These are phyloP conservation scores for Drosophila greeni DNA, from an alignment of 2,888 invertebrate genomes.

Conservation along the genomic window DNA sequence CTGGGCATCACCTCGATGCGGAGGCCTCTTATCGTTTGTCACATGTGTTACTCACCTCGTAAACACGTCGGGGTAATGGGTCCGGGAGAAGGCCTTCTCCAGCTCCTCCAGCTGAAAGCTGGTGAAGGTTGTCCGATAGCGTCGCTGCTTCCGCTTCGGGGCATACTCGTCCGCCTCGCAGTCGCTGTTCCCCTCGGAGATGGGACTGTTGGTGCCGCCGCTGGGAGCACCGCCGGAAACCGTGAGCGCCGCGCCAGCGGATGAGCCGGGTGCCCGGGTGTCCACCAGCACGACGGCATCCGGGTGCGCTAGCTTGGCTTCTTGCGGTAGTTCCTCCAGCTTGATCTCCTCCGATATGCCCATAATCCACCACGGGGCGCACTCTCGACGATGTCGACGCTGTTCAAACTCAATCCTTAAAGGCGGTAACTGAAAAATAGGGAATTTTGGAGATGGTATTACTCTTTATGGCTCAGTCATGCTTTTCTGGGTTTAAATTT, in stretches of 20 bases:
- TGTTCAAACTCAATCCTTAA: conserved; percentile 16
- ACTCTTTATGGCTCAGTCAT: neutral
- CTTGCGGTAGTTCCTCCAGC: conserved; percentile 79
- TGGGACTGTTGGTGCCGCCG: conserved; percentile 79
- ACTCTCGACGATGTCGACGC: conserved; percentile 32
- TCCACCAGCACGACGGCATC: conserved; percentile 77
- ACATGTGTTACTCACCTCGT: conserved; percentile 85
- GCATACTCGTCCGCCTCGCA: conserved; percentile 87
- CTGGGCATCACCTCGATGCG: conserved; percentile 2
- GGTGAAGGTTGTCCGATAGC: conserved; percentile 96
- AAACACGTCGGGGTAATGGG: conserved; percentile 98
- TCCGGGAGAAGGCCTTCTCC: conserved; percentile 97
- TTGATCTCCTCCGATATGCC: conserved; percentile 80
- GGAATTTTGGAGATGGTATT: neutral
- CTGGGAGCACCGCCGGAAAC: conserved; percentile 69
- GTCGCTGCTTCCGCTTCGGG: conserved; percentile 92
- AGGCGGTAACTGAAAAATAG: conserved; percentile 5
- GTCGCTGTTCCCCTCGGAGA: conserved; percentile 83
- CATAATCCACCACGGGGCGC: conserved; percentile 75
- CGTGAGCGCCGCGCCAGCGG: conserved; percentile 45
- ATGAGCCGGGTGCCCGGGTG: conserved; percentile 67
- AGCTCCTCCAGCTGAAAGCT: conserved; percentile 96
- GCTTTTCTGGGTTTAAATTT: neutral
- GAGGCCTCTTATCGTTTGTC: conserved; percentile 26
- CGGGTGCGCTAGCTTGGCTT: conserved; percentile 78